phyloP scores from a whole-genome alignment of 2,113 vertebrate species.

The Oncorhynchus gorbuscha region DNA sequence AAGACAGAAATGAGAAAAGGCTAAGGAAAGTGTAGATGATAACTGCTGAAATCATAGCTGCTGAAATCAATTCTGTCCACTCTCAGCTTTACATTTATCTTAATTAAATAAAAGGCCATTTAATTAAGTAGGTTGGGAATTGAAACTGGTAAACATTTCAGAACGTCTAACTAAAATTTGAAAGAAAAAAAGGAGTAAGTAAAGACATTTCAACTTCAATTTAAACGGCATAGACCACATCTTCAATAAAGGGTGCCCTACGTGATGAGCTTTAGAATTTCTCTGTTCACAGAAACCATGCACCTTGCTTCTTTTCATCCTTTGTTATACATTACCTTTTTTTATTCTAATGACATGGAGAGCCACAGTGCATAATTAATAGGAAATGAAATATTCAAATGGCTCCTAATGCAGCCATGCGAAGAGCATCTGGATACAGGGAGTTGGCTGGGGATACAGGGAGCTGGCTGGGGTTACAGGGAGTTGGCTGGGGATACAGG shows the following conservation, averaged over 20 bases:
- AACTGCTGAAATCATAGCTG: neutral
- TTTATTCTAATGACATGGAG: constrained; percentile 98
- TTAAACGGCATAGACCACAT: constrained; percentile 90
- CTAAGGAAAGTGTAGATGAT: constrained; percentile 33
- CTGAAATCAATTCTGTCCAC: constrained; percentile 49
- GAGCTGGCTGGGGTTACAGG: too few relatives aligned
- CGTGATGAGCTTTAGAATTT: constrained; percentile 97
- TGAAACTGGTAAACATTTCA: constrained; percentile 70
- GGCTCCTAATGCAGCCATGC: constrained; percentile 98
- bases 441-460: constrained; percentile 14
- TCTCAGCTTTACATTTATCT: constrained; percentile 51
- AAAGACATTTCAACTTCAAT: constrained; percentile 91
- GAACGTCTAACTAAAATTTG: constrained; percentile 65
- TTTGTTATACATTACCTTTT: constrained; percentile 99
- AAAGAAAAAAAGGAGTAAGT: constrained; percentile 83
- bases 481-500: too few relatives aligned
- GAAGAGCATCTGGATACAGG: constrained; percentile 93
- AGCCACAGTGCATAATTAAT: constrained; percentile 99
- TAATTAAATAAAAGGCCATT: constrained; percentile 61
- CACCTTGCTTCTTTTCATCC: constrained; percentile 95
- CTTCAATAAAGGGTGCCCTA: constrained; percentile 91
- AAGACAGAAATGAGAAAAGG: constrained; percentile 37
- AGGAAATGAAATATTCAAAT: constrained; percentile 99
- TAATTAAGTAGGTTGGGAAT: constrained; percentile 62
- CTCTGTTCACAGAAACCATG: constrained; percentile 86